Evolutionary conservation across 2,888 invertebrate species (phyloP), one percentile per base, ranked within the genome.

Genomic region (Parelbella ahira): DNA sequence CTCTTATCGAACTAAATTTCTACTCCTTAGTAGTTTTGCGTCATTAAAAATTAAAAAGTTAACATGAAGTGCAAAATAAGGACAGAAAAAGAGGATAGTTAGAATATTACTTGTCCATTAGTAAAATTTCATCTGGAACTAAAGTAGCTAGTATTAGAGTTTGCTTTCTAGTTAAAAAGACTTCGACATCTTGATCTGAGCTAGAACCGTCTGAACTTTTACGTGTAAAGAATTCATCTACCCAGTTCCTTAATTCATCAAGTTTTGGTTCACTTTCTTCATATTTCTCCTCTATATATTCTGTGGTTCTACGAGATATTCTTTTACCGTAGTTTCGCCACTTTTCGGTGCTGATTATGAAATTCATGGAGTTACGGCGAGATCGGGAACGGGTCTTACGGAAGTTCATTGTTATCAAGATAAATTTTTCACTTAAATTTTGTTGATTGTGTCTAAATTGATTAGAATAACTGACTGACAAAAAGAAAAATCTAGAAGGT

Each of bases 61-160:
- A n/a, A n/a, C n/a, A n/a, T n/a, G n/a, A n/a, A n/a, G n/a, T n/a
- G n/a, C n/a, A n/a, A n/a, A n/a, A n/a, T n/a, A n/a, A n/a, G n/a
- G n/a, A n/a, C n/a, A n/a, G n/a, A n/a, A n/a, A n/a, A n/a, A n/a
- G n/a, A n/a, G n/a, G n/a, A n/a, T n/a, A n/a, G n/a, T n/a, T n/a
- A n/a, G n/a, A n/a, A n/a, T n/a, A n/a, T 34, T 75, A 77, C 69
- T 83, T 76, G 19, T 80, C 67, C 56, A 83, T 75, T 13, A 80
- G 69, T 25, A 90, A 62, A 36, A 90, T 64, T 68, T 90, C 88
- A 50, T 90, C 89, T 0, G 90, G 90, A 1, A 90, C 75, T 43
- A 90, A 76, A 0, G 89, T 89, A 0, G 89, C 81, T 24, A 90
- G 63, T 9, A 88, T 72, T 15, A 88, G 71, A 0, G 88, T 84